Conservation (phyloP, 2,113 vertebrate genomes). For the Myrmecobius fasciatus region DNA sequence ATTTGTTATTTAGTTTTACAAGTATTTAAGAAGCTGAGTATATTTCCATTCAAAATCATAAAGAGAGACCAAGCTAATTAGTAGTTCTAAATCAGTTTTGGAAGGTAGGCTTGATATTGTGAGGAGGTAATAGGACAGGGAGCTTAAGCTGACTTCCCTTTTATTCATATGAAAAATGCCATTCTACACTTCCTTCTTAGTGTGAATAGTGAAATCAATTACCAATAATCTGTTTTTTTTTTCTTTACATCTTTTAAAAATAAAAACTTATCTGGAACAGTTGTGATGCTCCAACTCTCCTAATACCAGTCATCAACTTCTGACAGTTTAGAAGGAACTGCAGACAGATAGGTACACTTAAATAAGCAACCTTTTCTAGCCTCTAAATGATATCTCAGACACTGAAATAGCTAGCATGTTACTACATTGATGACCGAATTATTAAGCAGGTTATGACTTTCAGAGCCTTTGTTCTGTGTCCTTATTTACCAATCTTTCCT, state of each 20-base stretch:
- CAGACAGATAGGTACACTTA: constrained; percentile 14
- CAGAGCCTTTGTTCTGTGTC: background rate
- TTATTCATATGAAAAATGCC: background rate
- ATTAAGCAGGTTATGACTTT: background rate
- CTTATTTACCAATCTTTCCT: background rate
- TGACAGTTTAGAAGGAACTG: constrained; percentile 12
- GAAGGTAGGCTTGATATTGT: constrained; percentile 42
- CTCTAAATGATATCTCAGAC: background rate
- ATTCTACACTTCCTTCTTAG: constrained; percentile 17
- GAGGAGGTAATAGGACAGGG: constrained; percentile 54
- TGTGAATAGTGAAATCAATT: background rate
- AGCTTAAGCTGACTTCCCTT: background rate
- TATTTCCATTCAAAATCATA: constrained; percentile 62
- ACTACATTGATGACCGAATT: background rate
- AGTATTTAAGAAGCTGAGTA: constrained; percentile 66
- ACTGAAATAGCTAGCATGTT: background rate
- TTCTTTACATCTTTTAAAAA: constrained; percentile 15
- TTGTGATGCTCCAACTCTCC: constrained; percentile 13
- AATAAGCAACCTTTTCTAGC: background rate
- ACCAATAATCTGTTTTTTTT: background rate
- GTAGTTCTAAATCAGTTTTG: constrained; percentile 50
- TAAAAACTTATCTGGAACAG: background rate
- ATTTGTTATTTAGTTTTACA: constrained; percentile 61
- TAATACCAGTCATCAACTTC: background rate
- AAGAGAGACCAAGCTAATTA: constrained; percentile 70